Evolutionary conservation across 37 sponge, comb jelly and placozoan species (phyloP).

Genomic region (Axinella damicornis): DNA sequence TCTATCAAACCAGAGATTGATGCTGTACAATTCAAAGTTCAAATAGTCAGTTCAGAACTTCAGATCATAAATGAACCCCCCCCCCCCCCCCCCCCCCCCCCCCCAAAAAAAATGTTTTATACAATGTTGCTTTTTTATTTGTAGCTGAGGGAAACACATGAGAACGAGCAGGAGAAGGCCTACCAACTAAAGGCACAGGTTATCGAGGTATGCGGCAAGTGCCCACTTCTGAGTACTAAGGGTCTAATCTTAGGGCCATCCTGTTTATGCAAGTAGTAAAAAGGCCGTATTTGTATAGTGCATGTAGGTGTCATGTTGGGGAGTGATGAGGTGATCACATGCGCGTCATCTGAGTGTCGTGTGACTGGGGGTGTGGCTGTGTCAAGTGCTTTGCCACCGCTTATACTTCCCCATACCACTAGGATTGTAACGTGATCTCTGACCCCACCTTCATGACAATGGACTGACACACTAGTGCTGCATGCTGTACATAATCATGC

Average conservation of each 20-base stretch:
- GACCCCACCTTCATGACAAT: background rate
- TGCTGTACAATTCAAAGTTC: constrained; percentile 82
- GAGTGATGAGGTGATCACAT: constrained; percentile 1
- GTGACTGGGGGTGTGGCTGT: background rate
- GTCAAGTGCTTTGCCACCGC: too few species aligned
- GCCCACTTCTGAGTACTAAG: too few species aligned
- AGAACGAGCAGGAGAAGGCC: constrained; percentile 65
- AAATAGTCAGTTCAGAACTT: constrained; percentile 55
- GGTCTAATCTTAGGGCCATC: too few species aligned
- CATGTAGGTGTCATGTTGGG: too few species aligned
- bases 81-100: background rate
- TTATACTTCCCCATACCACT: background rate
- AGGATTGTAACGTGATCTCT: background rate
- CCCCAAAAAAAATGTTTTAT: too few species aligned
- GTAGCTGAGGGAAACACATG: constrained; percentile 66
- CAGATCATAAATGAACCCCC: too few species aligned
- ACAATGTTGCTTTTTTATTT: background rate
- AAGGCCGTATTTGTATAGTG: too few species aligned
- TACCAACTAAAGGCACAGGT: constrained; percentile 78
- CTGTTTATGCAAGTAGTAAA: too few species aligned
- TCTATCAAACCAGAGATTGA: constrained; percentile 64
- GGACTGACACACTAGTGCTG: background rate
- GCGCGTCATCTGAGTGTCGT: constrained; percentile 10
- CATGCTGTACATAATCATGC: too few species aligned
- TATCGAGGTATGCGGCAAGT: constrained; percentile 61